Conservation (phyloP, 2,888 invertebrate species). For the Amphimallon solstitiale region DNA sequence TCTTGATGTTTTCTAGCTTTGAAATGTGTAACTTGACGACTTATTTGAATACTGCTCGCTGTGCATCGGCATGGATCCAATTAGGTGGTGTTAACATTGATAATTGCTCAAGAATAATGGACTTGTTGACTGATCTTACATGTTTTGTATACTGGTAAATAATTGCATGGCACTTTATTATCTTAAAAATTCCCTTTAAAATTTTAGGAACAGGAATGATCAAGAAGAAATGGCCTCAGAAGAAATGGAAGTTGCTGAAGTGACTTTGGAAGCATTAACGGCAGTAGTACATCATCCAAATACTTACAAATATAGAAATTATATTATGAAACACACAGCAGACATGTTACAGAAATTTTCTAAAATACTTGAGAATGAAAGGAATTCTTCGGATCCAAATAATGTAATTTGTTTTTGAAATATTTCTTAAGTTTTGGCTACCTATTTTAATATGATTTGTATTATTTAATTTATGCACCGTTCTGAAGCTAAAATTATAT, state of each 20-base stretch:
- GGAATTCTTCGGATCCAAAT: slow-evolving; percentile 57
- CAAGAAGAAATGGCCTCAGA: slow-evolving; percentile 66
- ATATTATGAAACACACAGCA: slow-evolving; percentile 68
- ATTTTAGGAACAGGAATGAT: slow-evolving; percentile 59
- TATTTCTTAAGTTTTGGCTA: no score
- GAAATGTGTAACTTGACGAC: slow-evolving; percentile 64
- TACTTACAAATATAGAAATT: slow-evolving; percentile 66
- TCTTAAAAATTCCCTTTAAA: slow-evolving; percentile 18
- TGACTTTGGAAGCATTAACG: slow-evolving; percentile 71
- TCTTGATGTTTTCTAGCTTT: slow-evolving; percentile 48
- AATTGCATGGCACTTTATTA: neutral
- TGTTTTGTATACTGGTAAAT: slow-evolving; percentile 62
- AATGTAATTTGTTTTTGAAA: slow-evolving; percentile 59
- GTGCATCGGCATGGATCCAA: slow-evolving; percentile 73
- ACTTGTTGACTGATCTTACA: slow-evolving; percentile 59
- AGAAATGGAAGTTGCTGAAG: slow-evolving; percentile 70
- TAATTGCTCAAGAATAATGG: slow-evolving; percentile 57
- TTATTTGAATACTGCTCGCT: slow-evolving; percentile 67
- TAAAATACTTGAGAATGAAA: slow-evolving; percentile 66
- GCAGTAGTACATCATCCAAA: slow-evolving; percentile 71
- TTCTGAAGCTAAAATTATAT: neutral
- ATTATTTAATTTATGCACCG: slow-evolving; percentile 11
- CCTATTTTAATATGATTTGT: no score
- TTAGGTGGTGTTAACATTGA: slow-evolving; percentile 64
- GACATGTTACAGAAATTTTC: slow-evolving; percentile 69